phyloP scores from a whole-genome alignment of 2,113 vertebrate genomes.

The Oreocharis arfaki region DNA sequence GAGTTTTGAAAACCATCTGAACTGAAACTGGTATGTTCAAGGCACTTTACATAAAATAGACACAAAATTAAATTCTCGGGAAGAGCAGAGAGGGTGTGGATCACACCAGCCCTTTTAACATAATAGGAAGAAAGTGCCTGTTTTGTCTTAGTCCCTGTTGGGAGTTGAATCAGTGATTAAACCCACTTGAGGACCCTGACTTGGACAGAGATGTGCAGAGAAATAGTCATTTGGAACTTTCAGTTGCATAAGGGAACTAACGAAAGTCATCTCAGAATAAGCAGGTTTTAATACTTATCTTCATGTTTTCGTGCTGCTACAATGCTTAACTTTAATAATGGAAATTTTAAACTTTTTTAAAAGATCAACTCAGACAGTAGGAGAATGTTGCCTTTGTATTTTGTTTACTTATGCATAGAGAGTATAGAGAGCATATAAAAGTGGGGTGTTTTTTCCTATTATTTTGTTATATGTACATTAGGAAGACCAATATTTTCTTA shows the following conservation, averaged over 20 bases:
- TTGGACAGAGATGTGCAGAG: not conserved
- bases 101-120: not conserved
- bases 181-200: not conserved
- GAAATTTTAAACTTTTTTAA: not conserved
- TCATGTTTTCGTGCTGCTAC: not conserved
- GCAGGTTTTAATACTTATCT: not conserved
- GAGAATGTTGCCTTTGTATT: not conserved
- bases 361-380: not conserved
- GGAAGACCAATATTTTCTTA: not conserved
- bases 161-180: not conserved
- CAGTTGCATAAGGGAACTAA: not conserved
- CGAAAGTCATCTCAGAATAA: not conserved
- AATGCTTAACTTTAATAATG: not conserved
- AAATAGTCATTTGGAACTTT: not conserved
- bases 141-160: not conserved
- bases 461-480: not conserved
- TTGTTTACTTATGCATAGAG: not conserved
- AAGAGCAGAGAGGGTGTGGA: not conserved
- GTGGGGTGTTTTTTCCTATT: accelerated
- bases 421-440: not conserved
- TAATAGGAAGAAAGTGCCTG: not conserved
- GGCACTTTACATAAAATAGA: not conserved
- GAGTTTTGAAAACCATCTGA: not conserved
- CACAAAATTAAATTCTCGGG: not conserved
- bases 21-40: not conserved